A percentile compares a stretch with the other conserved stretches of the same genome.
These are phyloP conservation scores for Mugil cephalus DNA, from an alignment of 2,113 vertebrate genomes.

Conservation along the genomic window DNA sequence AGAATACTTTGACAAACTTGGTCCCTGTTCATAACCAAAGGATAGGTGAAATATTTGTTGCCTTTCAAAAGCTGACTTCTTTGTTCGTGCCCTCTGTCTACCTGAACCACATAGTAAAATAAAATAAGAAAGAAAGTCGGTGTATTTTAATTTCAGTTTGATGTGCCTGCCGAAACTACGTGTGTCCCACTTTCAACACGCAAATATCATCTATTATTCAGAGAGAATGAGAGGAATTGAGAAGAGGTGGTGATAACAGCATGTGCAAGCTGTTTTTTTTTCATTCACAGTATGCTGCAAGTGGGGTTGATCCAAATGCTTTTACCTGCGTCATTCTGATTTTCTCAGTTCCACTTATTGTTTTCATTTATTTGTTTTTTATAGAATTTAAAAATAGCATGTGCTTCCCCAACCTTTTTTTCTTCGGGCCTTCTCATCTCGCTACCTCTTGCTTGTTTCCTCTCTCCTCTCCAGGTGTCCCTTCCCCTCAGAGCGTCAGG, in stretches of 20 bases:
- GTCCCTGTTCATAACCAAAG: too few species aligned
- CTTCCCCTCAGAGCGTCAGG: slow-evolving; percentile 86
- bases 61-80: too few species aligned
- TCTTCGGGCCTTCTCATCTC: background rate
- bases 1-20: too few species aligned
- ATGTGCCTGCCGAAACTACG: slow-evolving; percentile 16
- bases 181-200: background rate
- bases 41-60: too few species aligned
- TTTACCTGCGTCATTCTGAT: background rate
- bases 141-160: slow-evolving; percentile 32
- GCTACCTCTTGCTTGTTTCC: background rate
- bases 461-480: slow-evolving; percentile 73
- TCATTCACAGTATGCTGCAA: background rate
- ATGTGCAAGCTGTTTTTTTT: background rate
- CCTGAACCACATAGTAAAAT: too few species aligned
- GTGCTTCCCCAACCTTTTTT: background rate
- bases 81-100: too few species aligned
- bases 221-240: background rate
- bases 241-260: background rate
- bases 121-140: too few species aligned
- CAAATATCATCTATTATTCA: background rate
- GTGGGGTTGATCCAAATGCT: background rate
- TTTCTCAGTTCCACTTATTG: background rate
- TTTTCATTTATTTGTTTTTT: background rate
- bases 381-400: background rate